Percentiles rank a stretch among this genome's conserved stretches.
These are phyloP conservation scores for Megamerina dolium DNA, from an alignment of 2,888 invertebrate species.

Conservation along the genomic window DNA sequence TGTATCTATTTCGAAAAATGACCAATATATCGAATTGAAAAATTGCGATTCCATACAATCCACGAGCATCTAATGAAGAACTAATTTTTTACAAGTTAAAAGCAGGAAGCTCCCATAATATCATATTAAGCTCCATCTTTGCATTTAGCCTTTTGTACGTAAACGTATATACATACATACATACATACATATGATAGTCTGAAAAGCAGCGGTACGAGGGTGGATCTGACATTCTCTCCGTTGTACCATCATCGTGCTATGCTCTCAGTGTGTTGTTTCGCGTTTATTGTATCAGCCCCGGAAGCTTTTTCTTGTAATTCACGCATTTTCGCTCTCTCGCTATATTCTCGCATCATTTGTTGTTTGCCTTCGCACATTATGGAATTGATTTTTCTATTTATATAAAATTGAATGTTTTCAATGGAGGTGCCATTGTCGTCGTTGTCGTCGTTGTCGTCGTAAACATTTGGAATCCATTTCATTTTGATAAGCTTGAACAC, in stretches of 20 bases:
- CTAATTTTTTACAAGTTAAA: slow-evolving; percentile 12
- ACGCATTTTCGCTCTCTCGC: slow-evolving; percentile 21
- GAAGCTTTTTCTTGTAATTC: slow-evolving; percentile 8
- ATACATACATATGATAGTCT: too few relatives aligned
- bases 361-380: slow-evolving; percentile 3
- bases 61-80: slow-evolving; percentile 22
- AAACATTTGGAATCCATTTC: too few relatives aligned
- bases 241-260: too few relatives aligned
- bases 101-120: slow-evolving; percentile 15
- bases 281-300: slow-evolving; percentile 5
- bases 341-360: not conserved
- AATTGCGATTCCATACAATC: slow-evolving; percentile 19
- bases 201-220: too few relatives aligned
- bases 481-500: too few relatives aligned
- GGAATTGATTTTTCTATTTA: slow-evolving; percentile 29
- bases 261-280: slow-evolving; percentile 4
- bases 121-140: slow-evolving; percentile 8
- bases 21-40: too few relatives aligned
- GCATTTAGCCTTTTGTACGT: not conserved
- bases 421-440: not conserved
- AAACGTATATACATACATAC: slow-evolving; percentile 5
- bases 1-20: too few relatives aligned
- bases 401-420: slow-evolving; percentile 11
- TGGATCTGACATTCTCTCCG: too few relatives aligned
- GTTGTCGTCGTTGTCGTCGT: not conserved